These are phyloP conservation scores for Drosophila helvetica DNA, from an alignment of 2,888 invertebrate genomes.

Conservation along the genomic window DNA sequence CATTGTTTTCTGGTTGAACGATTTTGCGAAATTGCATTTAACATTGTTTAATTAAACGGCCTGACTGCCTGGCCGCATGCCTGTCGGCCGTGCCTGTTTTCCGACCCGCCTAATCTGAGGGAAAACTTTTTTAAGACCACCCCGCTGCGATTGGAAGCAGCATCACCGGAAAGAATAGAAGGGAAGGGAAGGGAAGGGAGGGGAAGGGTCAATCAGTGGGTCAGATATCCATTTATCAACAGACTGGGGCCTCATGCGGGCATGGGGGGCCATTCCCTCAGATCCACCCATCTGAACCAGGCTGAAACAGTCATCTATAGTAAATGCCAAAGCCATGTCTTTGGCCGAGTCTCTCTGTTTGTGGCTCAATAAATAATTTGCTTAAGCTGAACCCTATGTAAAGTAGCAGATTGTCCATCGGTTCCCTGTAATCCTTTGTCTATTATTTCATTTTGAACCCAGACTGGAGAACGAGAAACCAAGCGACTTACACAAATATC, in stretches of 20 bases:
- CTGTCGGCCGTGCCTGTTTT: constrained; percentile 16
- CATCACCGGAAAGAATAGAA: background rate
- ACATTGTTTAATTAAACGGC: constrained; percentile 65
- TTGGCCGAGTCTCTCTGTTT: constrained; percentile 15
- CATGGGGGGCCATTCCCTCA: constrained; percentile 13
- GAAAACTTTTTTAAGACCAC: constrained; percentile 31
- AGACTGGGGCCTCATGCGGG: constrained; percentile 36
- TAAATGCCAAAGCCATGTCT: constrained; percentile 33
- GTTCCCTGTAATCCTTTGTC: constrained; percentile 69
- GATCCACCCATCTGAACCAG: constrained; percentile 23
- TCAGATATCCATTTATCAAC: constrained; percentile 34
- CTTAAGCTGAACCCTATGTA: constrained; percentile 75
- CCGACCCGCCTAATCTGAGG: constrained; percentile 35
- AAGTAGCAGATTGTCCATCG: constrained; percentile 64
- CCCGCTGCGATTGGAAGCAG: constrained; percentile 1
- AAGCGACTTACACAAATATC: constrained; percentile 73
- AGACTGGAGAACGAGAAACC: constrained; percentile 27
- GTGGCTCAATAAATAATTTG: constrained; percentile 74
- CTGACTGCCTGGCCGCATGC: constrained; percentile 31
- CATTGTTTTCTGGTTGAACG: constrained; percentile 54
- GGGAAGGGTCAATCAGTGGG: constrained; percentile 30
- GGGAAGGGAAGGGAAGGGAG: constrained; percentile 17
- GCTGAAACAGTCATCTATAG: constrained; percentile 9
- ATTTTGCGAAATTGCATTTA: constrained; percentile 52
- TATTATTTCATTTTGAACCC: constrained; percentile 68